Conservation (phyloP, 1,140 invertebrate species). For the Papilio polytes region DNA sequence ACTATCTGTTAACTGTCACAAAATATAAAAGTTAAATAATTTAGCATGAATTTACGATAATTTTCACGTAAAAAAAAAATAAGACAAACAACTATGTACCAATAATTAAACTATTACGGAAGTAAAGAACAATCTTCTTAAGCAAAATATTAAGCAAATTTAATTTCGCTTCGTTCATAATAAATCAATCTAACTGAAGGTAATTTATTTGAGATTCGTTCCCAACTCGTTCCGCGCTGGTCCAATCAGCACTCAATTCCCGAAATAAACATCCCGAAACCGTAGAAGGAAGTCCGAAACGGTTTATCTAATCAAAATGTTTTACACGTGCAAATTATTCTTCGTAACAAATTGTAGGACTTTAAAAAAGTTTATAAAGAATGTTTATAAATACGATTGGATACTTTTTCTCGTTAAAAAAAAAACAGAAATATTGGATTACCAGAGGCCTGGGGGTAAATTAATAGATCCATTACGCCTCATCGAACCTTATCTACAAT, state of each 20-base stretch:
- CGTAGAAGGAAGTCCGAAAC: conserved; percentile 42
- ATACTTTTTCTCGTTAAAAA: conserved; percentile 61
- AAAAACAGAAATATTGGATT: conserved; percentile 50
- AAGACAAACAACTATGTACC: too few relatives aligned
- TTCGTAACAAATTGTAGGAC: background rate
- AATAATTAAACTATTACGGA: background rate
- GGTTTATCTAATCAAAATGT: conserved; percentile 58
- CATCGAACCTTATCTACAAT: conserved; percentile 70
- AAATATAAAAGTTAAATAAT: too few relatives aligned
- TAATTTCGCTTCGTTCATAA: background rate
- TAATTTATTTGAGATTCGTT: conserved; percentile 56
- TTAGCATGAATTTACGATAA: too few relatives aligned
- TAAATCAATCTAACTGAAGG: conserved; percentile 48
- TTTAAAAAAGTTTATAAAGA: conserved; percentile 52
- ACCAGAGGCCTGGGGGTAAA: conserved; percentile 43
- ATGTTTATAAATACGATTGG: conserved; percentile 49
- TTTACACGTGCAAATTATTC: conserved; percentile 58
- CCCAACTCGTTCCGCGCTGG: conserved; percentile 45
- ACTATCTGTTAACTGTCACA: too few relatives aligned
- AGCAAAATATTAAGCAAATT: background rate
- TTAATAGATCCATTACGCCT: conserved; percentile 72
- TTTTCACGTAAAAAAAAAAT: too few relatives aligned
- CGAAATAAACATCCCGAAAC: conserved; percentile 48
- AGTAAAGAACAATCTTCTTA: background rate
- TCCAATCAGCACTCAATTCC: conserved; percentile 54